Evolutionary conservation across 2,797 vertebrate genomes (phyloP).

Genomic region (Corythornis leucogaster): DNA sequence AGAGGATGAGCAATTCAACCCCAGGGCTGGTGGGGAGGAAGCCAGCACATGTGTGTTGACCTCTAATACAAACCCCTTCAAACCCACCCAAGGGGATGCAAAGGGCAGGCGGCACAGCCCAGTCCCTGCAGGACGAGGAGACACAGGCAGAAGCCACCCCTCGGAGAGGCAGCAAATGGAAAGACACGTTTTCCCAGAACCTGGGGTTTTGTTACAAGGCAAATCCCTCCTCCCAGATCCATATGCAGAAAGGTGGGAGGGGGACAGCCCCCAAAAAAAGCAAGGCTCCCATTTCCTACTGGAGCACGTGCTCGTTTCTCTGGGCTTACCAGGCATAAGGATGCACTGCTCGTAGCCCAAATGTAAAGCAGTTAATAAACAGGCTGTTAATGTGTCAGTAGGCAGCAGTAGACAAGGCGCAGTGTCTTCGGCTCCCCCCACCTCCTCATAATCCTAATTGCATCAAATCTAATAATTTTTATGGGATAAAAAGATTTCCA

Average conservation of each 20-base stretch:
- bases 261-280: background rate
- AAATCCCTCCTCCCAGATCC: constrained; percentile 40
- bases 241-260: constrained; percentile 33
- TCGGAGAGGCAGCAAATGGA: accelerated
- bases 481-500: constrained; percentile 76
- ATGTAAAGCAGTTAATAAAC: constrained; percentile 54
- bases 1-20: background rate
- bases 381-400: constrained; percentile 66
- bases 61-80: background rate
- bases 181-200: background rate
- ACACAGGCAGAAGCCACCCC: accelerated
- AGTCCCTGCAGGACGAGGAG: accelerated
- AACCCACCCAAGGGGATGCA: background rate
- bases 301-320: background rate
- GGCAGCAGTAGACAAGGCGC: constrained; percentile 13
- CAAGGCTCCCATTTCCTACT: background rate
- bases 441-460: constrained; percentile 72
- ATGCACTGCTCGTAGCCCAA: constrained; percentile 3
- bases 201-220: background rate
- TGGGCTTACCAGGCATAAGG: background rate
- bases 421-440: constrained; percentile 3
- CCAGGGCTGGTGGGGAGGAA: accelerated
- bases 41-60: accelerated
- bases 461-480: constrained; percentile 75
- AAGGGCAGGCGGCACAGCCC: background rate